Conservation (phyloP, 2,113 vertebrate species). For the Himantopus leucocephalus region DNA sequence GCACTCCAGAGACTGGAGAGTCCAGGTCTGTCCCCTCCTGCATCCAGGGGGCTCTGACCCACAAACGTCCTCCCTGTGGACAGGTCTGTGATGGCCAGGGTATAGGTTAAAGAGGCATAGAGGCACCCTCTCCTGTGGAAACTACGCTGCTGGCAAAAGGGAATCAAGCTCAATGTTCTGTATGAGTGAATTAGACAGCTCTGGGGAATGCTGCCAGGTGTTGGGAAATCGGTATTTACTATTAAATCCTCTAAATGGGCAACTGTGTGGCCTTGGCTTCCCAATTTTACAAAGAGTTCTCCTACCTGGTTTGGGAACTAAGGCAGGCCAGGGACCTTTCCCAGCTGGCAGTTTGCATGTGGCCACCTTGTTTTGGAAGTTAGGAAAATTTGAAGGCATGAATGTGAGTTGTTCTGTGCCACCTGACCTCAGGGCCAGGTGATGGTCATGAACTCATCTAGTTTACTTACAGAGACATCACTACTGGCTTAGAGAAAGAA, state of each 20-base stretch:
- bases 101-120: neutral
- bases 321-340: neutral
- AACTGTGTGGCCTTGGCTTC: neutral
- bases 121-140: neutral
- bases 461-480: neutral
- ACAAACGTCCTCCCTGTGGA: neutral
- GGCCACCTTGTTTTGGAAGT: neutral
- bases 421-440: neutral
- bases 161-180: neutral
- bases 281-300: neutral
- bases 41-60: neutral
- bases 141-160: neutral
- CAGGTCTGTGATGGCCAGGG: neutral
- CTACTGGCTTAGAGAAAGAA: neutral
- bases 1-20: neutral
- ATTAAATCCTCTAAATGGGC: neutral
- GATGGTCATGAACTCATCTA: neutral
- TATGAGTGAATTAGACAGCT: neutral
- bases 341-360: neutral
- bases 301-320: neutral
- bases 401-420: neutral
- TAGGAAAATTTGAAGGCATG: neutral
- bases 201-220: neutral
- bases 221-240: neutral
- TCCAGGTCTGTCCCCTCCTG: neutral